phyloP scores from a whole-genome alignment of 2,888 invertebrate genomes.

The Torymus aiolomorphi region DNA sequence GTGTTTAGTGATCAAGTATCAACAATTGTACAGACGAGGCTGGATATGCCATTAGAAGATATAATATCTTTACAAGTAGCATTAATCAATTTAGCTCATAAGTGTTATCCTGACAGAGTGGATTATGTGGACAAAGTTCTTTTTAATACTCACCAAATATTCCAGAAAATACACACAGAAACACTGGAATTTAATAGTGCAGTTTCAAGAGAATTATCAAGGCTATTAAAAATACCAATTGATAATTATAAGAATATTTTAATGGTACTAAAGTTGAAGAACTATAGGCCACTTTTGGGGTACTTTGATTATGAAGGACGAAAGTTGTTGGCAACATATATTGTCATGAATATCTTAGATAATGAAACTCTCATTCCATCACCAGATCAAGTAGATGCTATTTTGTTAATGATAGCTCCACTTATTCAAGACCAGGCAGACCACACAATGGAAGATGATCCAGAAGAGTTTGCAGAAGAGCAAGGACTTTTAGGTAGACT shows the following conservation, averaged over 20 bases:
- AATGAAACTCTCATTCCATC: constrained; percentile 91
- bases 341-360: constrained; percentile 93
- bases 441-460: constrained; percentile 84
- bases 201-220: constrained; percentile 94
- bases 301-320: constrained; percentile 93
- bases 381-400: constrained; percentile 89
- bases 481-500: constrained; percentile 93
- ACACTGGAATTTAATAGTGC: constrained; percentile 87
- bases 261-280: constrained; percentile 89
- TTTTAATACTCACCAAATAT: constrained; percentile 92
- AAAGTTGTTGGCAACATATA: constrained; percentile 89
- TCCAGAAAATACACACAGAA: constrained; percentile 90
- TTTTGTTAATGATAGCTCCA: constrained; percentile 88
- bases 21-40: constrained; percentile 94
- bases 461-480: constrained; percentile 97
- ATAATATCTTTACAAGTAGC: constrained; percentile 97
- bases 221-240: constrained; percentile 94
- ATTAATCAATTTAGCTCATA: constrained; percentile 94
- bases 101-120: constrained; percentile 95
- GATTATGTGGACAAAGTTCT: constrained; percentile 97
- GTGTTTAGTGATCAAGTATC: constrained; percentile 99
- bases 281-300: constrained; percentile 90
- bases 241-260: constrained; percentile 96
- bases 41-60: constrained; percentile 97
- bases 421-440: constrained; percentile 91